A percentile compares a stretch with the other conserved stretches of the same genome.
Evolutionary conservation across 2,113 vertebrate species (phyloP).

Genomic region (Ptilorrhoa leucosticta): DNA sequence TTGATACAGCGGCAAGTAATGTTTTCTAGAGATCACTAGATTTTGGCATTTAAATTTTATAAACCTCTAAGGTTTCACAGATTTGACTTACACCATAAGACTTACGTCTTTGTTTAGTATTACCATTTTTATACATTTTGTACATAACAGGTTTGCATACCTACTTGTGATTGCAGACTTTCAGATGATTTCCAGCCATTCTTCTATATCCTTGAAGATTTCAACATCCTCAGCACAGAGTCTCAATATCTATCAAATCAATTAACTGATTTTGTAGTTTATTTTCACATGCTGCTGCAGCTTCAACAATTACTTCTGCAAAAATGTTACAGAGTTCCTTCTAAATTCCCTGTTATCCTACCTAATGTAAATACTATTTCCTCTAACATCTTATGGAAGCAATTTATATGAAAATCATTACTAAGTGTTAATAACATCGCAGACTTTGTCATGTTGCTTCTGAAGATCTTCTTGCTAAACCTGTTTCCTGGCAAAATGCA

Average conservation of each 20-base stretch:
- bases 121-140: not conserved
- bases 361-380: conserved; percentile 23
- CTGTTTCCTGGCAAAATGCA: conserved; percentile 15
- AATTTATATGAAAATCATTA: not conserved
- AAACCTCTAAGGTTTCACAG: not conserved
- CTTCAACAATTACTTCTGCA: conserved; percentile 71
- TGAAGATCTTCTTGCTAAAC: not conserved
- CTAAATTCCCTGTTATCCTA: conserved; percentile 69
- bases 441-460: not conserved
- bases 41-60: not conserved
- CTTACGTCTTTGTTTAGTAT: not conserved
- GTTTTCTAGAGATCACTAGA: not conserved
- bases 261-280: conserved; percentile 75
- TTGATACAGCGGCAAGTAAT: not conserved
- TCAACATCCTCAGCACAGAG: conserved; percentile 75
- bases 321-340: conserved; percentile 46
- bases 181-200: conserved; percentile 74
- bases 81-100: not conserved
- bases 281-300: conserved; percentile 68
- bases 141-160: not conserved
- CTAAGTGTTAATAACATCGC: not conserved
- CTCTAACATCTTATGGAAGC: not conserved
- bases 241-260: conserved; percentile 74
- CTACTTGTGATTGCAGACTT: conserved; percentile 71
- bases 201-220: conserved; percentile 76